Conservation (phyloP, 2,113 vertebrate genomes). For the Amazona vittata region DNA sequence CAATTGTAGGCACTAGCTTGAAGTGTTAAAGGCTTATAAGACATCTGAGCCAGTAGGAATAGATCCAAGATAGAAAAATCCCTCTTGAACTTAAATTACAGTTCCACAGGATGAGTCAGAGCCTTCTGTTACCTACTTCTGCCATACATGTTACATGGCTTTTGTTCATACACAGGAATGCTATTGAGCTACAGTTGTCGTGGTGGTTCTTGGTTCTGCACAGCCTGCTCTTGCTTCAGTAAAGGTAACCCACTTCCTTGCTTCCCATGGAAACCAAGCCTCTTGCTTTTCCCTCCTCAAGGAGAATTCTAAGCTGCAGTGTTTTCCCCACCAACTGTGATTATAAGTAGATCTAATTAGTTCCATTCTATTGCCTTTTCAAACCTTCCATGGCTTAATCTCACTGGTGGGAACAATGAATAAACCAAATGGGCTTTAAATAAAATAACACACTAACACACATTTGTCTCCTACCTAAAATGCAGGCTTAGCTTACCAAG, state of each 20-base stretch:
- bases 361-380: background rate
- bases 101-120: constrained; percentile 57
- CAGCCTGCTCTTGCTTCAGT: background rate
- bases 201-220: background rate
- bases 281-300: background rate
- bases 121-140: constrained; percentile 60
- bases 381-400: background rate
- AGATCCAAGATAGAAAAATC: constrained; percentile 51
- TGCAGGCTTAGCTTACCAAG: background rate
- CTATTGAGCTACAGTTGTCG: background rate
- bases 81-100: constrained; percentile 49
- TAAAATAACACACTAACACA: background rate
- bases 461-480: background rate
- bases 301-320: background rate
- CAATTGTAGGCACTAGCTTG: background rate
- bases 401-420: background rate
- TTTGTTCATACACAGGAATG: background rate
- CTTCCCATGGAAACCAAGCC: background rate
- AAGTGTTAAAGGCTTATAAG: constrained; percentile 58
- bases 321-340: background rate
- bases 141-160: background rate
- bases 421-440: background rate
- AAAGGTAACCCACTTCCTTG: background rate
- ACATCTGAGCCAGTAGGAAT: constrained; percentile 50
- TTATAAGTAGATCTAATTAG: background rate